Conservation (phyloP, 2,888 invertebrate species). For the Drosophila maculinotata region DNA sequence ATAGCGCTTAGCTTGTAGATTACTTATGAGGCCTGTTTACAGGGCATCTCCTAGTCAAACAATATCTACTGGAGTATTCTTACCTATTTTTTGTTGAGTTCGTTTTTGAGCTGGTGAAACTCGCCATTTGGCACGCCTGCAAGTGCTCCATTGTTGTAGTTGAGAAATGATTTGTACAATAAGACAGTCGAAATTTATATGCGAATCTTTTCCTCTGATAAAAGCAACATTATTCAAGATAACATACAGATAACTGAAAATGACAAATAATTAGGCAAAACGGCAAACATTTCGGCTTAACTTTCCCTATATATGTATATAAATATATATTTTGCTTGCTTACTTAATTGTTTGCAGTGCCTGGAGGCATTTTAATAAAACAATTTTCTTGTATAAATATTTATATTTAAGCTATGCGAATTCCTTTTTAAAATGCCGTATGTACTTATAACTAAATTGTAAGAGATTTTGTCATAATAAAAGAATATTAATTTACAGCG, state of each 20-base stretch:
- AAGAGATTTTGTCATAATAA: too few species aligned
- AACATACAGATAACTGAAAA: conserved; percentile 32
- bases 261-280: conserved; percentile 38
- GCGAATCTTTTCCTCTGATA: conserved; percentile 56
- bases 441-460: background rate
- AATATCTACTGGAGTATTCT: background rate
- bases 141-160: conserved; percentile 62
- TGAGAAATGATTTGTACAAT: conserved; percentile 65
- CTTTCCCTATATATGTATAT: conserved; percentile 40
- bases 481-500: too few species aligned
- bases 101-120: conserved; percentile 48
- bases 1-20: too few species aligned
- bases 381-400: conserved; percentile 60
- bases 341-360: conserved; percentile 20
- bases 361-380: conserved; percentile 47
- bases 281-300: conserved; percentile 21
- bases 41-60: conserved; percentile 14
- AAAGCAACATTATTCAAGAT: conserved; percentile 32
- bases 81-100: conserved; percentile 5
- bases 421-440: background rate
- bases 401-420: conserved; percentile 31
- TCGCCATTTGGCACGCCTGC: conserved; percentile 45
- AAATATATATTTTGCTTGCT: conserved; percentile 2
- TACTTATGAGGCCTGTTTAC: background rate
- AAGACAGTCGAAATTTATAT: conserved; percentile 58